These are phyloP conservation scores for Rhynchonycteris naso DNA, from an alignment of 2,797 vertebrate genomes.

Conservation along the genomic window DNA sequence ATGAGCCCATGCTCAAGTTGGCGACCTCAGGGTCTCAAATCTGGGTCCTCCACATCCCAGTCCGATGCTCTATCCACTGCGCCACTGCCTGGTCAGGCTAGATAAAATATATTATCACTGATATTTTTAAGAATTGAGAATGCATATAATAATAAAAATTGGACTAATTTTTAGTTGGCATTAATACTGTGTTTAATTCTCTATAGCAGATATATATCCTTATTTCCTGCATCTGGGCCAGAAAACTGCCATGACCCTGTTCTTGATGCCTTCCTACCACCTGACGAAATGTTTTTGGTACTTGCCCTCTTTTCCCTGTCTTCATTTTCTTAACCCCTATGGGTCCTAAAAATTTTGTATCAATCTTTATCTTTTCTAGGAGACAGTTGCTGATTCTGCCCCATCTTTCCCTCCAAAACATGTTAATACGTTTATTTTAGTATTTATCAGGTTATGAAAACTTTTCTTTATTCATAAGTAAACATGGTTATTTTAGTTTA, in stretches of 20 bases:
- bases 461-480: neutral
- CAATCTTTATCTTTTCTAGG: neutral
- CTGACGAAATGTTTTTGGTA: neutral
- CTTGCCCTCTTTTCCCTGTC: neutral
- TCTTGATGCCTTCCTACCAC: neutral
- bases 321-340: neutral
- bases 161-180: neutral
- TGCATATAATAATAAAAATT: neutral
- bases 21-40: too few relatives aligned
- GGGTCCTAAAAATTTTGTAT: neutral
- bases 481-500: neutral
- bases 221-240: neutral
- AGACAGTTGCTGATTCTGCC: neutral
- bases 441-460: neutral
- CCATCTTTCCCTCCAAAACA: neutral
- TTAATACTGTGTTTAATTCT: neutral
- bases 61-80: too few relatives aligned
- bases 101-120: neutral
- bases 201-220: neutral
- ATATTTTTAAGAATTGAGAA: neutral
- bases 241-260: accelerated
- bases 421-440: neutral
- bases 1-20: too few relatives aligned
- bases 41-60: too few relatives aligned
- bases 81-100: too few relatives aligned